A percentile compares a stretch with the other conserved stretches of the same genome.
Conservation (phyloP, 2,888 invertebrate species). For the Eugnorisma glareosa region DNA sequence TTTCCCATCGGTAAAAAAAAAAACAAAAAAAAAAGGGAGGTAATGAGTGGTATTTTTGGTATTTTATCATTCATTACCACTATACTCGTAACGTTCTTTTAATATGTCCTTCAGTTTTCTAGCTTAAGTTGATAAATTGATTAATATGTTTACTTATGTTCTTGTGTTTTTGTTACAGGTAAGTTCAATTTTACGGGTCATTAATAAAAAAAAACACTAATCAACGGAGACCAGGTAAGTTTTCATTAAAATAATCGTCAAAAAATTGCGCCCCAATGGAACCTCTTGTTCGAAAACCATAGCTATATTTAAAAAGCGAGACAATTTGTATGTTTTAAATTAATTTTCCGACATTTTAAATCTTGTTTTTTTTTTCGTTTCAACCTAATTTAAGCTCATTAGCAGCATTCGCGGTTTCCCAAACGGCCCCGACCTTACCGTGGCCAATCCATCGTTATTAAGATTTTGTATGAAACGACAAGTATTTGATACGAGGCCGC, state of each 20-base stretch:
- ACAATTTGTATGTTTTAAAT: background rate
- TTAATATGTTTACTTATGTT: constrained; percentile 11
- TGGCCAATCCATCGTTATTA: constrained; percentile 62
- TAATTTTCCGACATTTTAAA: constrained; percentile 39
- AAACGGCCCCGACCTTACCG: constrained; percentile 60
- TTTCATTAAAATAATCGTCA: background rate
- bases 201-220: background rate
- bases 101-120: background rate
- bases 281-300: background rate
- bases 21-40: no score
- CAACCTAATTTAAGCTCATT: constrained; percentile 61
- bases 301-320: background rate
- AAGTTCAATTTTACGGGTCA: constrained; percentile 24
- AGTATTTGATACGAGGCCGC: constrained; percentile 64
- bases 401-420: constrained; percentile 57
- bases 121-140: background rate
- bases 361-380: constrained; percentile 23
- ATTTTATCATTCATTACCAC: background rate
- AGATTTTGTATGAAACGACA: constrained; percentile 60
- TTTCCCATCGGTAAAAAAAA: no score
- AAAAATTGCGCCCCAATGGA: background rate
- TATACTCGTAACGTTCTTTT: background rate
- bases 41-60: background rate
- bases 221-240: constrained; percentile 22
- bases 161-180: constrained; percentile 52